phyloP scores from a whole-genome alignment of 2,797 vertebrate genomes.

The Hafferia zeledoni region DNA sequence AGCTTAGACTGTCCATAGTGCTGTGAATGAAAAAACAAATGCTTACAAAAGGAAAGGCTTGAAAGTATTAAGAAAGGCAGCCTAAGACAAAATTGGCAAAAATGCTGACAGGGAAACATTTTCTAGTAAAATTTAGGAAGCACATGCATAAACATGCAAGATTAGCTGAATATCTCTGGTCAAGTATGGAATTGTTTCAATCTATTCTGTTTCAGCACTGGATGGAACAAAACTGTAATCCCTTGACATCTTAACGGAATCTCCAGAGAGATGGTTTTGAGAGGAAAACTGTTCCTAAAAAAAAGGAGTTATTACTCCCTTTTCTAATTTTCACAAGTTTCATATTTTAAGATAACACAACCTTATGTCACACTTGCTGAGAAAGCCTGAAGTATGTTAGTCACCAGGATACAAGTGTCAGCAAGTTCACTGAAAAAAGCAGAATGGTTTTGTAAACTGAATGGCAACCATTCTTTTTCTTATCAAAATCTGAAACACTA shows the following conservation, averaged over 20 bases:
- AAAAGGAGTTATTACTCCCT: not conserved
- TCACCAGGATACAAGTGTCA: not conserved
- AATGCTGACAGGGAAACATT: not conserved
- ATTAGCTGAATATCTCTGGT: not conserved
- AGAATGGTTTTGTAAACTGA: not conserved
- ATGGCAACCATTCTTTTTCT: not conserved
- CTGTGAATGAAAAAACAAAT: slow-evolving; percentile 71
- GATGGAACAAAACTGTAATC: not conserved
- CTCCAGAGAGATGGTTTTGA: not conserved
- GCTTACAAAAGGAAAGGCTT: slow-evolving; percentile 1
- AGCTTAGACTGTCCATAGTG: slow-evolving; percentile 94
- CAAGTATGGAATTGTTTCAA: not conserved
- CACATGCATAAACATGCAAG: not conserved
- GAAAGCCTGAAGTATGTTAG: not conserved
- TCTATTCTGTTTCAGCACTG: not conserved
- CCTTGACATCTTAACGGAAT: not conserved
- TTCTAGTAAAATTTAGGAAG: not conserved
- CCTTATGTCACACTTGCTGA: not conserved
- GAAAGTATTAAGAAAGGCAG: not conserved
- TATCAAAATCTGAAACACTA: not conserved
- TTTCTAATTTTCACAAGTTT: not conserved
- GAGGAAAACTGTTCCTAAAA: not conserved
- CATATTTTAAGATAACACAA: not conserved
- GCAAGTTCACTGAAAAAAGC: not conserved
- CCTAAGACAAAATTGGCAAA: not conserved